phyloP scores from a whole-genome alignment of 2,888 invertebrate species.

The Mycogona germanica region DNA sequence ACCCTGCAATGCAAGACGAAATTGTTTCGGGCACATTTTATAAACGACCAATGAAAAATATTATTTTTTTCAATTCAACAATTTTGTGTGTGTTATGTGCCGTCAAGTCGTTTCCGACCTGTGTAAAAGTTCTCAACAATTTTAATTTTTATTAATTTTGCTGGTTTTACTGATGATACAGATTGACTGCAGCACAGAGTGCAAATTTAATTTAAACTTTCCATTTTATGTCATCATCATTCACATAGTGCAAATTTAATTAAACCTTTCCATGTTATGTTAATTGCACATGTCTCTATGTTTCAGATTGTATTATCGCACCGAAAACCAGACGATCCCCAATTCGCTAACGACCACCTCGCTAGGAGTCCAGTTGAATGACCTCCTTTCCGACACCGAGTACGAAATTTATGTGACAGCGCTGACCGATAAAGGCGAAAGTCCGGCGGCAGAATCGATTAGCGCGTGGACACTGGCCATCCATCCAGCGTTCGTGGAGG shows the following conservation, averaged over 20 bases:
- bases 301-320: conserved; percentile 55
- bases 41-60: too few species aligned
- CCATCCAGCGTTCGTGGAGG: conserved; percentile 74
- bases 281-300: too few species aligned
- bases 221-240: too few species aligned
- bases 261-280: too few species aligned
- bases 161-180: too few species aligned
- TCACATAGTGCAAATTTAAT: background rate
- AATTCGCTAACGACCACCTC: conserved; percentile 49
- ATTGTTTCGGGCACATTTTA: too few species aligned
- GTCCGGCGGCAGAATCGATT: conserved; percentile 65
- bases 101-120: too few species aligned
- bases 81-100: too few species aligned
- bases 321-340: conserved; percentile 47
- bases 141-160: too few species aligned
- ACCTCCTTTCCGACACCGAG: conserved; percentile 64
- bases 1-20: too few species aligned
- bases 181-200: background rate
- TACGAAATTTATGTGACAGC: conserved; percentile 67
- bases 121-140: too few species aligned
- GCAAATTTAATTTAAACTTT: conserved; percentile 17
- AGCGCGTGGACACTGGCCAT: conserved; percentile 81
- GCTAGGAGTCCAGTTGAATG: conserved; percentile 55
- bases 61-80: too few species aligned
- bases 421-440: conserved; percentile 48